Percentiles rank a stretch among this genome's conserved stretches.
Conservation (phyloP, 2,113 vertebrate species). For the Deroptyus accipitrinus region DNA sequence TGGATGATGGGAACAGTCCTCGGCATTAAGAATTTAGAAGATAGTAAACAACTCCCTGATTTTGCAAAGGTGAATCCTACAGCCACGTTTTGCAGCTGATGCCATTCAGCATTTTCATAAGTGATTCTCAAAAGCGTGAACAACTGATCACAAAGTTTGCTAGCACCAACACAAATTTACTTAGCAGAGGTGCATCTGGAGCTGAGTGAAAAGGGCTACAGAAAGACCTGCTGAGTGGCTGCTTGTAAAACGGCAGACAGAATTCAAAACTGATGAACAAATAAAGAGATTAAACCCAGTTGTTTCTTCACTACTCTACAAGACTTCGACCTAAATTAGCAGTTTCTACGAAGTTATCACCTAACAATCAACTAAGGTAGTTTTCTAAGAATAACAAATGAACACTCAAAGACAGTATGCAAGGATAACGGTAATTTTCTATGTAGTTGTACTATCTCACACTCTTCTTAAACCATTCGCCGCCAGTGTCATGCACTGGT, state of each 20-base stretch:
- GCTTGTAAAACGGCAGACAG: background rate
- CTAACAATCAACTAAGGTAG: background rate
- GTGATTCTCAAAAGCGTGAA: background rate
- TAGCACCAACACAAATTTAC: background rate
- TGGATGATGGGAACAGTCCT: background rate
- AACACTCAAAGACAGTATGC: background rate
- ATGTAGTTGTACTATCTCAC: too few relatives aligned
- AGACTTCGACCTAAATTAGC: background rate
- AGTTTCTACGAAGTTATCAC: background rate
- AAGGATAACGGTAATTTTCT: background rate
- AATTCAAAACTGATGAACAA: background rate
- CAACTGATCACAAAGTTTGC: background rate
- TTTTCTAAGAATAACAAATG: background rate
- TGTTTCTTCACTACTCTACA: background rate
- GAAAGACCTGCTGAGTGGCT: background rate
- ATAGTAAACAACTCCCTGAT: background rate
- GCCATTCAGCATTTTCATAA: background rate
- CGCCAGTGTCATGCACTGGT: fast-evolving
- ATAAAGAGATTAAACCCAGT: background rate
- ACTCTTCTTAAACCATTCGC: background rate
- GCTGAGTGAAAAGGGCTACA: background rate
- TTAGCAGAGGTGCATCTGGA: background rate
- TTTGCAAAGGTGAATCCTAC: background rate
- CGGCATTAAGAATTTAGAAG: background rate
- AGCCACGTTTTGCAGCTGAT: background rate